Percentiles rank a stretch among this genome's conserved stretches.
These are phyloP conservation scores for Paralichthys olivaceus DNA, from an alignment of 2,113 vertebrate species.

Conservation along the genomic window DNA sequence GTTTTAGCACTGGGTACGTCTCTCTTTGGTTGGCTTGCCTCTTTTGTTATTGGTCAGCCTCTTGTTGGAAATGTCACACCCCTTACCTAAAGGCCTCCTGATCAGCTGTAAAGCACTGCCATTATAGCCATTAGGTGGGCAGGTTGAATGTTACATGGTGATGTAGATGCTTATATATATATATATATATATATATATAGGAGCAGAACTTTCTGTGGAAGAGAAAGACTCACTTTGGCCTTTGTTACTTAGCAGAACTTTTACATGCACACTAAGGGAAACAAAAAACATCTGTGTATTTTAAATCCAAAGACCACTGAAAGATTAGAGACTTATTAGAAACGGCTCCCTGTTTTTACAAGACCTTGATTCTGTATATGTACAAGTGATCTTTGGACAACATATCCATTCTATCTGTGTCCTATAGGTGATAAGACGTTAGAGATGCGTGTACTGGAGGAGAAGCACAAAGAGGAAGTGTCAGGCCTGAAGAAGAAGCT, in stretches of 20 bases:
- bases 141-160: too few species aligned
- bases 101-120: too few species aligned
- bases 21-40: too few species aligned
- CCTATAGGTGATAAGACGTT: constrained; percentile 85
- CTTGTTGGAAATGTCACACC: too few species aligned
- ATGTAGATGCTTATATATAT: too few species aligned
- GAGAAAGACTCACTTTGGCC: background rate
- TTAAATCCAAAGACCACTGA: background rate
- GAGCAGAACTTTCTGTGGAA: background rate
- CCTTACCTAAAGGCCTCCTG: too few species aligned
- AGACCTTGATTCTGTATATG: background rate
- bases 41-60: too few species aligned
- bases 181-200: too few species aligned
- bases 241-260: background rate
- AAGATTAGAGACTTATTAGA: background rate
- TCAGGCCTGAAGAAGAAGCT: constrained; percentile 85
- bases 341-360: background rate
- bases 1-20: too few species aligned
- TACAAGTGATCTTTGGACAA: background rate
- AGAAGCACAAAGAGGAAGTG: constrained; percentile 89
- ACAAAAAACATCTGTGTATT: background rate
- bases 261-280: too few species aligned
- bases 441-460: constrained; percentile 87
- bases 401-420: background rate
- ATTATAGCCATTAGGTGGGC: too few species aligned